Evolutionary conservation across 2,797 vertebrate species (phyloP).

Genomic region (Tinamus major): DNA sequence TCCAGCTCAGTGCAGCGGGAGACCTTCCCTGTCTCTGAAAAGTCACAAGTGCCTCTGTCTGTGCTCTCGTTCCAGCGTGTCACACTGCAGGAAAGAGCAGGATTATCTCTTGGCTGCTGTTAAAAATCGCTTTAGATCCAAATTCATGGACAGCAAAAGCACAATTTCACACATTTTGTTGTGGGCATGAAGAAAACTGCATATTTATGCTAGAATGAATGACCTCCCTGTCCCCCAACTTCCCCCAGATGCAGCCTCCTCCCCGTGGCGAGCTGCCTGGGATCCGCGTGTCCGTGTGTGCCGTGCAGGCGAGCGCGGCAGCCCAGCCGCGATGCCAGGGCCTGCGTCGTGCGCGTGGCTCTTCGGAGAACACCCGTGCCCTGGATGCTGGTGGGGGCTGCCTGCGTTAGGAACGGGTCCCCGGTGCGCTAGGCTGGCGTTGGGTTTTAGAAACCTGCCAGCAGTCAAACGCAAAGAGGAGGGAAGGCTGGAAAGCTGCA

Average conservation of each 20-base stretch:
- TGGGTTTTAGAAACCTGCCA: background rate
- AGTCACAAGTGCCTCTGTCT: background rate
- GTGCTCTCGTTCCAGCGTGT: background rate
- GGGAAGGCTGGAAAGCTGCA: background rate
- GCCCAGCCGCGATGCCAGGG: background rate
- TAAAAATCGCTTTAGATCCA: background rate
- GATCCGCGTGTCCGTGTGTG: background rate
- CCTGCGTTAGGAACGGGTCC: background rate
- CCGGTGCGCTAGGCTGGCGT: background rate
- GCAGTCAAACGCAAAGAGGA: background rate
- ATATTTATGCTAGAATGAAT: background rate
- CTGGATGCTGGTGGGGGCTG: rapidly evolving
- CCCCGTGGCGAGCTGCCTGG: background rate
- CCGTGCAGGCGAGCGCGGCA: background rate
- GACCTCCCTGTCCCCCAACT: no score
- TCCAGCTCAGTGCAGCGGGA: background rate
- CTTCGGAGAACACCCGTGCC: background rate
- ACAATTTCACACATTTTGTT: background rate
- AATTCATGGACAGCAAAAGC: background rate
- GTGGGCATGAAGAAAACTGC: background rate
- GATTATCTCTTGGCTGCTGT: background rate
- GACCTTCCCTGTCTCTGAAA: background rate
- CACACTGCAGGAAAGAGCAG: background rate
- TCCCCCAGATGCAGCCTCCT: background rate
- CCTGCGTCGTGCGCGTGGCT: background rate